Evolutionary conservation across 2,797 vertebrate species (phyloP).

Genomic region (Labroides dimidiatus): DNA sequence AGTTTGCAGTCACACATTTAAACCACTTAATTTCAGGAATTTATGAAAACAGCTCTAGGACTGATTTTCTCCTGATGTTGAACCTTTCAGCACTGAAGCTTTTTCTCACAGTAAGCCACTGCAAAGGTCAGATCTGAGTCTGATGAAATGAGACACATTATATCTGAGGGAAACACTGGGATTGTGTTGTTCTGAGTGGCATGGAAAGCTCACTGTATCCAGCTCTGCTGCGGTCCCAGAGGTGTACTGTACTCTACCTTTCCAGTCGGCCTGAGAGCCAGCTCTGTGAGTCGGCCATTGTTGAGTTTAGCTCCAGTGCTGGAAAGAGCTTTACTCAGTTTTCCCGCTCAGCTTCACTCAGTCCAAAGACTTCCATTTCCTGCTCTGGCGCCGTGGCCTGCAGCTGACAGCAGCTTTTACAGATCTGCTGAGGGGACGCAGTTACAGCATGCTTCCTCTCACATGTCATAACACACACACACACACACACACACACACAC

Average conservation of each 20-base stretch:
- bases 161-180: conserved; percentile 4
- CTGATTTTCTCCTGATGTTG: background rate
- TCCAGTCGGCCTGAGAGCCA: conserved; percentile 48
- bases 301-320: conserved; percentile 56
- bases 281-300: conserved; percentile 56
- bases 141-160: background rate
- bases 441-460: conserved; percentile 44
- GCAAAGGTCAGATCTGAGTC: background rate
- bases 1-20: no score
- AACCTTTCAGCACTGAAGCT: background rate
- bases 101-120: background rate
- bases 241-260: conserved; percentile 33
- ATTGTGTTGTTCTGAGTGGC: conserved; percentile 9
- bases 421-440: conserved; percentile 67
- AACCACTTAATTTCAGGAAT: no score
- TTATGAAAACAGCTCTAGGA: no score
- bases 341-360: conserved; percentile 56
- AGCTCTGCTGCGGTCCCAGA: conserved; percentile 18
- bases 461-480: conserved; percentile 37
- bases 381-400: conserved; percentile 69
- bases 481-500: conserved; percentile 27
- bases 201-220: conserved; percentile 39
- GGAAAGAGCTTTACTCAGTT: conserved; percentile 65
- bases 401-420: conserved; percentile 73
- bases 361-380: conserved; percentile 74